Conservation (phyloP, 2,113 vertebrate genomes). For the Vanacampus margaritifer region DNA sequence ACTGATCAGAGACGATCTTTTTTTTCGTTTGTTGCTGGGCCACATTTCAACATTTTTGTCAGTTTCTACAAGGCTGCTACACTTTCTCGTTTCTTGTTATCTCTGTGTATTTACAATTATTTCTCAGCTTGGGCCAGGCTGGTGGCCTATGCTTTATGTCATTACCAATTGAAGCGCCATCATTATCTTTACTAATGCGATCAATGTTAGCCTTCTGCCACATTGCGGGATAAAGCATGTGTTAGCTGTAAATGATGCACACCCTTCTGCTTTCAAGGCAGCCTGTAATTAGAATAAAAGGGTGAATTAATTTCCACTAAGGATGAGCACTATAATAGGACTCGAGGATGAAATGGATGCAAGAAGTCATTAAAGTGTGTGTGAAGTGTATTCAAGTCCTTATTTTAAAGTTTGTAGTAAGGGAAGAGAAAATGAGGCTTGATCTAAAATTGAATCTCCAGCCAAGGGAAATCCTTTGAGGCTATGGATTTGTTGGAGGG, state of each 20-base stretch:
- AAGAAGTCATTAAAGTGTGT: conserved; percentile 11
- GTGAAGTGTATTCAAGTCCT: conserved; percentile 22
- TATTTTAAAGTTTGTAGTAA: conserved; percentile 30
- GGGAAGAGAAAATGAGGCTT: conserved; percentile 24
- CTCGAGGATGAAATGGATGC: conserved; percentile 15
- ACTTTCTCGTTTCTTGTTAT: background rate
- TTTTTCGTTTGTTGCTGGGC: conserved; percentile 1
- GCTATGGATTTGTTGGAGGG: conserved; percentile 40
- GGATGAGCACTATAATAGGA: background rate
- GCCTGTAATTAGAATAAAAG: conserved; percentile 20
- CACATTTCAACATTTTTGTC: background rate
- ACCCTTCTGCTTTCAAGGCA: conserved; percentile 8
- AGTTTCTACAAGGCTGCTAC: background rate
- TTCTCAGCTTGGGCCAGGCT: conserved; percentile 23
- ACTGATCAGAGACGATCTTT: conserved; percentile 21
- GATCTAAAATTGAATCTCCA: conserved; percentile 23
- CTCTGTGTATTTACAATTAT: conserved; percentile 27
- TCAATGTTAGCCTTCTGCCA: conserved; percentile 11
- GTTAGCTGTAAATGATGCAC: conserved; percentile 10
- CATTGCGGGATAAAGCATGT: conserved; percentile 4
- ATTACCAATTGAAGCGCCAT: conserved; percentile 17
- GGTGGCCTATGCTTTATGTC: conserved; percentile 17
- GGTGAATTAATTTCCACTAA: conserved; percentile 25
- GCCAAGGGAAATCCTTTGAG: conserved; percentile 29
- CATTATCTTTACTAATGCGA: conserved; percentile 32